Evolutionary conservation across 2,888 invertebrate genomes (phyloP), one percentile per base, ranked within the genome.

Genomic region (Ptilodon capucinus): DNA sequence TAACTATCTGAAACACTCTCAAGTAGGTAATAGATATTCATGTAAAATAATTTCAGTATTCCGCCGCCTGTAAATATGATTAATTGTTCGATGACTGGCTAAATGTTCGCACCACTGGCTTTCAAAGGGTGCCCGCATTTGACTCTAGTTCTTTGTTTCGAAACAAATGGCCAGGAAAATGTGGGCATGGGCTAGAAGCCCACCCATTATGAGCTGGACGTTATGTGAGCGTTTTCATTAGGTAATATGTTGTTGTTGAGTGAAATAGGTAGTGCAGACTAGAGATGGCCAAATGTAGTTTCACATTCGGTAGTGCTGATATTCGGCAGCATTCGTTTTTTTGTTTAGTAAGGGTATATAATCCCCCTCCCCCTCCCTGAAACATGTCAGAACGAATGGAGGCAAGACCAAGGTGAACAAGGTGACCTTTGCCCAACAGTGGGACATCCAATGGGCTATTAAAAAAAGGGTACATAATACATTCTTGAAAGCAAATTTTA

Each of bases 71-170:
- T 42, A 43, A 64, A 50, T 51, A 52, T 51, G 47, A 66, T 66
- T 56, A 64, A 66, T 61, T 64, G 56, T 52, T 53, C 47, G 41
- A 19, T 51, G 57, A 56, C 47, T 39, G 36, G 44, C 40, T 17
- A 38, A 41, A 57, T 46, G 46, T 56, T 45, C 48, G 30, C 34
- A 17, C 6, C 46, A 34, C 17, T 46, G 52, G 40, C 52, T 30
- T 48, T 54, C 54, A 61, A 57, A 57, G 40, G 44, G 11, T 18
- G 18, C 34, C 44, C 36, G 35, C 40, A 40, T 49, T 58, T 44
- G 30, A 30, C 6, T 40, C 48, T 58, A 56, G 52, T 17, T 43
- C 39, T 49, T 60, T 59, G 61, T 49, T 56, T 43, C 38, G 39
- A 9, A 47, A 45, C 34, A 43, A 60, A 56, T 46, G 16, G 49